These are phyloP conservation scores for Danaus chrysippus DNA, from an alignment of 2,888 invertebrate genomes.

Conservation along the genomic window DNA sequence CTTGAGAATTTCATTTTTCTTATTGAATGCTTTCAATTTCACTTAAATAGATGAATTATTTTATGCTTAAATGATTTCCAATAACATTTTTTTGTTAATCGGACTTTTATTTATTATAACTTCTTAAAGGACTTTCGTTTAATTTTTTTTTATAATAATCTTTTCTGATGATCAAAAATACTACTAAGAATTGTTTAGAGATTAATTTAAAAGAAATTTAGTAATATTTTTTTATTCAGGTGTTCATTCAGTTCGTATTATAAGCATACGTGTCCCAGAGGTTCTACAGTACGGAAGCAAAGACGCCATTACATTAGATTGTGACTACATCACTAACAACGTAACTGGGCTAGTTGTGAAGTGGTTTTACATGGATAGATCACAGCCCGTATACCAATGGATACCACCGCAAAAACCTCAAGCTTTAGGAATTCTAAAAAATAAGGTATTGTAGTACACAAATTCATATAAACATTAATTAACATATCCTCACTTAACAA, in stretches of 20 bases:
- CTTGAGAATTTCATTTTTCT: conserved; percentile 22
- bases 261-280: conserved; percentile 80
- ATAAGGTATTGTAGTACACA: conserved; percentile 48
- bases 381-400: conserved; percentile 88
- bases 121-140: neutral
- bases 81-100: conserved; percentile 14
- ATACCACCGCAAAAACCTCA: conserved; percentile 84
- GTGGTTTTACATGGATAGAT: conserved; percentile 84
- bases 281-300: conserved; percentile 79
- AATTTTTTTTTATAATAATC: conserved; percentile 9
- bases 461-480: too few species aligned
- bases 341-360: conserved; percentile 85
- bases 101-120: conserved; percentile 10
- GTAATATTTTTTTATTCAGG: conserved; percentile 51
- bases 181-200: neutral
- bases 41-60: conserved; percentile 29
- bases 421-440: conserved; percentile 76
- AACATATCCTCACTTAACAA: too few species aligned
- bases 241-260: conserved; percentile 79
- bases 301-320: conserved; percentile 82
- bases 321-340: conserved; percentile 83
- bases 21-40: conserved; percentile 19
- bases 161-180: neutral
- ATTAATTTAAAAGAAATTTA: neutral
- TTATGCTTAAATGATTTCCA: conserved; percentile 13